A percentile compares a stretch with the other conserved stretches of the same genome.
These are phyloP conservation scores for Xiphorhynchus erythropygius DNA, from an alignment of 2,797 vertebrate species.

Conservation along the genomic window DNA sequence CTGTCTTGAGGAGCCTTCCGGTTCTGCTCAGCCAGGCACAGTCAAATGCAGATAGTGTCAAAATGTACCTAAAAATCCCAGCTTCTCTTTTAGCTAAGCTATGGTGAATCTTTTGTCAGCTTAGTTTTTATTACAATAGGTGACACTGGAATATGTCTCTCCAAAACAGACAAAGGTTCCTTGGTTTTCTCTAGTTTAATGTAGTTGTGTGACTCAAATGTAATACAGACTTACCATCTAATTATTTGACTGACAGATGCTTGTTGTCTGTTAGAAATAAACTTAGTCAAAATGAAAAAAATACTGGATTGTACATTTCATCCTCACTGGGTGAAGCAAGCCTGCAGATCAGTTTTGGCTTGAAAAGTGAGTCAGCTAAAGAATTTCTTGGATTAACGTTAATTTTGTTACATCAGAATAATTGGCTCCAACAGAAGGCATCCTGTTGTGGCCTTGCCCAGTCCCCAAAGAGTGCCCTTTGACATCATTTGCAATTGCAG, in stretches of 20 bases:
- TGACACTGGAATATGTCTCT: background rate
- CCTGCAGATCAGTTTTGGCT: background rate
- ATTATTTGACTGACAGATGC: background rate
- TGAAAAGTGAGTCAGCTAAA: conserved; percentile 18
- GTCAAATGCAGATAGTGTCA: background rate
- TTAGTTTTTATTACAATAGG: background rate
- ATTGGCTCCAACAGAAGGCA: conserved; percentile 22
- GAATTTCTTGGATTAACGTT: conserved; percentile 18
- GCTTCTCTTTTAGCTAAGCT: background rate
- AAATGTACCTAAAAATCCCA: background rate
- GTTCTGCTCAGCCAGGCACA: background rate
- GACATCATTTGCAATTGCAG: background rate
- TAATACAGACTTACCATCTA: background rate
- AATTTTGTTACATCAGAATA: conserved; percentile 42
- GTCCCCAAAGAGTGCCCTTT: background rate
- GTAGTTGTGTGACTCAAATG: background rate
- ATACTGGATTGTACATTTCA: background rate
- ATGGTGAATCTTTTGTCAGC: background rate
- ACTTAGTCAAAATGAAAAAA: background rate
- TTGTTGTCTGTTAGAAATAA: background rate
- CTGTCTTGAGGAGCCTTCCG: background rate
- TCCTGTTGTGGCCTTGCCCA: background rate
- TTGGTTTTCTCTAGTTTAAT: background rate
- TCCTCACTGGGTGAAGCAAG: background rate
- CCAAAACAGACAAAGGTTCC: background rate